Percentiles rank a stretch among this genome's conserved stretches.
Evolutionary conservation across 2,797 vertebrate genomes (phyloP).

Genomic region (Gymnothorax reevesii): DNA sequence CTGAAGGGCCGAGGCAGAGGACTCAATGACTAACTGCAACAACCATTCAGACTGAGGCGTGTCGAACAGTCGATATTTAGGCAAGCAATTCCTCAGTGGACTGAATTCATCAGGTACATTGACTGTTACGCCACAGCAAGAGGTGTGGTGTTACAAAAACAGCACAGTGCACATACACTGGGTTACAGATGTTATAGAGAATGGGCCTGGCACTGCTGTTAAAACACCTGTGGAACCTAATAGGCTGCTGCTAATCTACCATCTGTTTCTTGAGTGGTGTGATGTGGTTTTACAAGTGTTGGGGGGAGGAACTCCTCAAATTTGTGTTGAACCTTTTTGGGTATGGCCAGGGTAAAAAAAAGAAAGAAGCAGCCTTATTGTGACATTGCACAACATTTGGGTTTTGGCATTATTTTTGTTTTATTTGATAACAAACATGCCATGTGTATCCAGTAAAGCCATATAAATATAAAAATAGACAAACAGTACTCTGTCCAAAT

Average conservation of each 20-base stretch:
- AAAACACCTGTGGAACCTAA: not conserved
- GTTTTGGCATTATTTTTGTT: too few species aligned
- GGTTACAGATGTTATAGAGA: not conserved
- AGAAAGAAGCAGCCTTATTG: too few species aligned
- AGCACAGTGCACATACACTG: not conserved
- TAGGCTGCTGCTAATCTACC: not conserved
- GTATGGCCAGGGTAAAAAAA: too few species aligned
- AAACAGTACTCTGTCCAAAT: too few species aligned
- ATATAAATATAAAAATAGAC: too few species aligned
- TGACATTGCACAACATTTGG: too few species aligned
- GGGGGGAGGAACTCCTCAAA: not conserved
- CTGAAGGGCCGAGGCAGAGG: not conserved
- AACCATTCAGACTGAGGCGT: not conserved
- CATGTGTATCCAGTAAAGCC: too few species aligned
- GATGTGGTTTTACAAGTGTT: not conserved
- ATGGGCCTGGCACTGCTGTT: not conserved
- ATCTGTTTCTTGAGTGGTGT: not conserved
- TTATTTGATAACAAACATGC: too few species aligned
- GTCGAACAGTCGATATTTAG: not conserved
- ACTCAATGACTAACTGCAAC: not conserved
- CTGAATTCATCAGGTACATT: not conserved
- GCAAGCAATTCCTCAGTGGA: not conserved
- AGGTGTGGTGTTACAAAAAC: not conserved
- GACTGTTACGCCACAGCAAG: not conserved
- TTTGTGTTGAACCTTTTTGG: not conserved